A percentile compares a stretch with the other conserved stretches of the same genome.
phyloP scores from a whole-genome alignment of 2,888 invertebrate genomes.

The Nymphalis urticae region DNA sequence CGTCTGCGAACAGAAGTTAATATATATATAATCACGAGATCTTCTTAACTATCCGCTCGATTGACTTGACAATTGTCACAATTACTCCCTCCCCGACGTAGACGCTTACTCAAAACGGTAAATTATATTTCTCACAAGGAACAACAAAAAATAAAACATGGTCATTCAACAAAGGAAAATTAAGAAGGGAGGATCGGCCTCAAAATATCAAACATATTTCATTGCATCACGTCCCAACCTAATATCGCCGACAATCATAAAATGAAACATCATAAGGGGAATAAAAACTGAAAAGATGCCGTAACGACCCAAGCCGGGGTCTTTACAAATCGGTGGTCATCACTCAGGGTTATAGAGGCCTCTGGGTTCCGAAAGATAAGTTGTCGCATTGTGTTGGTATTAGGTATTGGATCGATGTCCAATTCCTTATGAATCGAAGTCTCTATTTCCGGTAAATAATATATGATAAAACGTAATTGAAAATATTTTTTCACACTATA shows the following conservation, averaged over 20 bases:
- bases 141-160: conserved; percentile 26
- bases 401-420: conserved; percentile 57
- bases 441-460: conserved; percentile 4
- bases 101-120: no score
- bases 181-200: conserved; percentile 32
- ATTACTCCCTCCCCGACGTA: no score
- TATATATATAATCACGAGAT: no score
- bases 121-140: conserved; percentile 15
- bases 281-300: conserved; percentile 77
- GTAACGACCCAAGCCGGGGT: conserved; percentile 69
- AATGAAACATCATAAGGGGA: conserved; percentile 77
- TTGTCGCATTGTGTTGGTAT: conserved; percentile 70
- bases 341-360: conserved; percentile 72
- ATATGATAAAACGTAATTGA: neutral
- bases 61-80: no score
- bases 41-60: no score
- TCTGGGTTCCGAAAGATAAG: conserved; percentile 66
- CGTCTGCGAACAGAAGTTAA: no score
- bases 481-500: no score
- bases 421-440: conserved; percentile 56
- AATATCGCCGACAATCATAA: conserved; percentile 74
- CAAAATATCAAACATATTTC: conserved; percentile 51
- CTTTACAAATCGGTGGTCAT: conserved; percentile 78
- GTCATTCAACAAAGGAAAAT: conserved; percentile 31
- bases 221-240: conserved; percentile 62